Base-by-base conservation (phyloP, 2,888 invertebrate species). In the Diachrysia chrysitis region DNA sequence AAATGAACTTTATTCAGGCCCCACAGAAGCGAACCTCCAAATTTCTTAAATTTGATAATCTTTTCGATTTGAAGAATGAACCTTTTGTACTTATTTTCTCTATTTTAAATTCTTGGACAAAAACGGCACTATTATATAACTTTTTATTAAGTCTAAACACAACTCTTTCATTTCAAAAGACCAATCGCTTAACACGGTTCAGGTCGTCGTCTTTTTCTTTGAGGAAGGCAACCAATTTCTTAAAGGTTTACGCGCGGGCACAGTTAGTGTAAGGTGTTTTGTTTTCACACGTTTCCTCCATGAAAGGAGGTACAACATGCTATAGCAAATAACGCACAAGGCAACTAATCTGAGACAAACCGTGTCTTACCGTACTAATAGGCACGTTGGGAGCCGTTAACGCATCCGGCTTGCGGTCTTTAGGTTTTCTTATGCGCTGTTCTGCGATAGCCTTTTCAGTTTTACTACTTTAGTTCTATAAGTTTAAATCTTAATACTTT, bases 341-440 rank as follows among this genome's bases (percentile, higher is more conserved):
- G 42, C 58, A 42, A 35, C 35, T 35, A 57, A 35, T 57, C 35
- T 14, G 35, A 51, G 48, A 57, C 56, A 35, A 19, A 35, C 56
- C 19, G 19, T 57, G 32, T 57, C 56, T 46, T 58, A 46, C 42
- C 42, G 25, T 46, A 51, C 48, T 51, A 51, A 51, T 51, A 42
- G 19, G 56, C 56, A 57, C 35, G 21, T 57, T 57, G 35, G 35
- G 32, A 57, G 35, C 21, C 14, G 56, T 57, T 32, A 57, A 57
- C 35, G 17, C 35, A 57, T 35, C 35, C 56, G 35, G 35, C 19
- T 14, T 21, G 56, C 56, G 56, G 48, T 51, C 35, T 19, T 35
- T 35, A 35, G 32, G 19, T 6, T 57, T 19, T 19, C 19, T 35
- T 32, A 56, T 14, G 35, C 35, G 21, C 35, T 35, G 19, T 19